phyloP scores from a whole-genome alignment of 2,113 vertebrate species.

The Crotalus tigris region DNA sequence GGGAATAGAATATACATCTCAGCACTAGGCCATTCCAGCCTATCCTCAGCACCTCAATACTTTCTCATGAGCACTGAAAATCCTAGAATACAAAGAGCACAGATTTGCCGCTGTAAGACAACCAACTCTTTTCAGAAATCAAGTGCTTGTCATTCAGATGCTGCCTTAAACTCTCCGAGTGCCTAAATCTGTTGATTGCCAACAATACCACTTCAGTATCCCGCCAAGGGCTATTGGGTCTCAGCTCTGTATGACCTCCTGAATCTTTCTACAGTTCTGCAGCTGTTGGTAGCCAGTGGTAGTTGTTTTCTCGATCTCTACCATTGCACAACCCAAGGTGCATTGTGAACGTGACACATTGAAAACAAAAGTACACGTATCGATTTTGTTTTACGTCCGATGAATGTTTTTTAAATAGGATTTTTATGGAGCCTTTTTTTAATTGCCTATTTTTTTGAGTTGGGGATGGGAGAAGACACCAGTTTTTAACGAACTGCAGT shows the following conservation, averaged over 20 bases:
- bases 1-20: conserved; percentile 66
- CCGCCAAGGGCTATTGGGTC: conserved; percentile 72
- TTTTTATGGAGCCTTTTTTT: conserved; percentile 75
- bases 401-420: conserved; percentile 73
- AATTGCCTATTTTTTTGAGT: conserved; percentile 69
- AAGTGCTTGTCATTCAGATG: conserved; percentile 77
- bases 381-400: conserved; percentile 67
- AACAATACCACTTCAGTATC: conserved; percentile 73
- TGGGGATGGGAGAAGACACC: conserved; percentile 58
- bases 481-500: conserved; percentile 70
- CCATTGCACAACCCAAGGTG: conserved; percentile 64
- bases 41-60: conserved; percentile 67
- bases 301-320: conserved; percentile 71
- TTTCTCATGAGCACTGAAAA: conserved; percentile 69
- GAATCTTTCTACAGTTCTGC: conserved; percentile 56
- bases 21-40: conserved; percentile 71
- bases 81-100: conserved; percentile 63
- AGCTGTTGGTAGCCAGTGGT: conserved; percentile 68
- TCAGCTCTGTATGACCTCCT: conserved; percentile 59
- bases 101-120: conserved; percentile 68
- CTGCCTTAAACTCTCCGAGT: conserved; percentile 83
- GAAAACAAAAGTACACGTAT: conserved; percentile 51
- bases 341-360: conserved; percentile 69
- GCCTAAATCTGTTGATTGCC: conserved; percentile 79
- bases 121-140: conserved; percentile 69